Conservation (phyloP, 2,797 vertebrate species). For the Euthynnus affinis region DNA sequence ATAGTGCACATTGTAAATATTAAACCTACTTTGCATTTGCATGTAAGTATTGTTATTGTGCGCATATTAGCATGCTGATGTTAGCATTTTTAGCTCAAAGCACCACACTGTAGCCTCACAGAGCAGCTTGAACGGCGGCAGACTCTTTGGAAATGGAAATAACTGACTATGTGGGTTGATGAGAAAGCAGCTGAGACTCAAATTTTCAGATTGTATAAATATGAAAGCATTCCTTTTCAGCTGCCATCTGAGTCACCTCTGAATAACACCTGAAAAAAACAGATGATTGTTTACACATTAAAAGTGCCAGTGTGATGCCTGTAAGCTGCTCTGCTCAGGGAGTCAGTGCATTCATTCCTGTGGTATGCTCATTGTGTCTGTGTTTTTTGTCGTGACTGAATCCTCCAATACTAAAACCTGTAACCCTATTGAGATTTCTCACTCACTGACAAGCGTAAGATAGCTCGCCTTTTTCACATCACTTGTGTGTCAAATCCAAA, state of each 20-base stretch:
- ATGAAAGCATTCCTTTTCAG: background rate
- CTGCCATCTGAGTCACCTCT: background rate
- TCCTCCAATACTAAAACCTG: slow-evolving; percentile 6
- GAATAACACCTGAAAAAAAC: background rate
- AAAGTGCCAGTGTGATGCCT: background rate
- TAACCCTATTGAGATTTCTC: slow-evolving; percentile 6
- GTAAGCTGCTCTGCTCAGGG: background rate
- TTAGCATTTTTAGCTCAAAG: too few species aligned
- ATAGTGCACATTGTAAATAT: too few species aligned
- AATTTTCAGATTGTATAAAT: too few species aligned
- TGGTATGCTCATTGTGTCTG: background rate
- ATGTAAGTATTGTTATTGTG: too few species aligned
- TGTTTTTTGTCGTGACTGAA: background rate
- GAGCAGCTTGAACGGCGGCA: too few species aligned
- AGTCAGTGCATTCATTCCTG: background rate
- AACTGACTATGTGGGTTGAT: too few species aligned
- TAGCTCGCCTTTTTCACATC: slow-evolving; percentile 8
- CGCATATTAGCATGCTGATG: too few species aligned
- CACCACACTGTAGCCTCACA: too few species aligned
- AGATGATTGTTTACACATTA: background rate
- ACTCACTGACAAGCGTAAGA: background rate
- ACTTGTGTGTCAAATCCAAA: slow-evolving; percentile 21
- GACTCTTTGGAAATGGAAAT: background rate
- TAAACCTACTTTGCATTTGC: too few species aligned
- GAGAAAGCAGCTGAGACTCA: too few species aligned